Percentiles rank a stretch among this genome's conserved stretches.
These are phyloP conservation scores for Vultur gryphus DNA, from an alignment of 2,797 vertebrate genomes.

Conservation along the genomic window DNA sequence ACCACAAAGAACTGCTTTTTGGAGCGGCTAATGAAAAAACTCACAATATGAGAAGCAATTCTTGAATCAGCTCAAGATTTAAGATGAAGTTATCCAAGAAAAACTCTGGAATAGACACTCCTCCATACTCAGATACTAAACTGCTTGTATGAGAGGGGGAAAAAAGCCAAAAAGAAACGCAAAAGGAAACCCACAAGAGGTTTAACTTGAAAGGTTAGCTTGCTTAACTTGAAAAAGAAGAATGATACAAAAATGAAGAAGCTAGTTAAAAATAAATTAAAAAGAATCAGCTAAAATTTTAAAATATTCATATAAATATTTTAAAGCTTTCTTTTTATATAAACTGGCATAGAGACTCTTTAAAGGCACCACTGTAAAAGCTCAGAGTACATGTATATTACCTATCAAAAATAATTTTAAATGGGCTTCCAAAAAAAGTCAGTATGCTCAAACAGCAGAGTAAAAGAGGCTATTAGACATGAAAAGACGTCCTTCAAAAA, in stretches of 20 bases:
- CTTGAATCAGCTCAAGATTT: neutral
- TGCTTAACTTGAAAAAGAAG: constrained; percentile 36
- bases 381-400: neutral
- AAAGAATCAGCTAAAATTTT: constrained; percentile 29
- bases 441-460: neutral
- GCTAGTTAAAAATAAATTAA: constrained; percentile 61
- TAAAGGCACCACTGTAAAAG: constrained; percentile 22
- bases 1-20: neutral
- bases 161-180: neutral
- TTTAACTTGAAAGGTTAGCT: constrained; percentile 48
- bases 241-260: constrained; percentile 25
- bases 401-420: constrained; percentile 23
- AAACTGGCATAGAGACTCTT: neutral
- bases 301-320: constrained; percentile 56
- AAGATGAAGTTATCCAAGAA: neutral
- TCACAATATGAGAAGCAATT: neutral
- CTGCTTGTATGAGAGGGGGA: neutral
- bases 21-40: neutral
- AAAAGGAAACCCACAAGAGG: constrained; percentile 16
- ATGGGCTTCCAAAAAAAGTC: neutral
- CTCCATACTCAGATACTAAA: neutral
- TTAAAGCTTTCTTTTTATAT: constrained; percentile 52
- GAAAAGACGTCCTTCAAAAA: neutral
- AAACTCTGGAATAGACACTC: neutral
- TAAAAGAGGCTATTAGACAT: neutral